Evolutionary conservation across 2,888 invertebrate species (phyloP).

Genomic region (Drosophila rellima): DNA sequence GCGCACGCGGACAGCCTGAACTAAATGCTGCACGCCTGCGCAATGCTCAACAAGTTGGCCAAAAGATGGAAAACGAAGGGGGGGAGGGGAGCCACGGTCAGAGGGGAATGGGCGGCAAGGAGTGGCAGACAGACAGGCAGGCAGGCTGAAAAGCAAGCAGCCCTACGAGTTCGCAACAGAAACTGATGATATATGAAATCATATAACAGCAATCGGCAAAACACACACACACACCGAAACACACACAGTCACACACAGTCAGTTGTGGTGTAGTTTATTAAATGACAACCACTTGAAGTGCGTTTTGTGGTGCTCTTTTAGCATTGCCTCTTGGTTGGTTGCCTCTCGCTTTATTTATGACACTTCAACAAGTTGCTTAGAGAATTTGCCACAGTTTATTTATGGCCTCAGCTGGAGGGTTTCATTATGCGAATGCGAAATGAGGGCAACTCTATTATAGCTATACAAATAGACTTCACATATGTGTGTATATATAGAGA

Average conservation of each 20-base stretch:
- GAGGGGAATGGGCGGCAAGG: not conserved
- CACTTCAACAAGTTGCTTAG: conserved; percentile 77
- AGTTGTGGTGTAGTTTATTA: conserved; percentile 73
- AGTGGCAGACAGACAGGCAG: conserved; percentile 11
- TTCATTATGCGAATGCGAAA: conserved; percentile 47
- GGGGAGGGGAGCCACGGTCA: not conserved
- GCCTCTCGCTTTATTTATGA: conserved; percentile 70
- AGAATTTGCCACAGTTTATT: conserved; percentile 79
- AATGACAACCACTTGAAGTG: conserved; percentile 71
- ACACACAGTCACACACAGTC: conserved; percentile 31
- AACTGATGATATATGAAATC: conserved; percentile 81
- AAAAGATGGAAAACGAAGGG: not conserved
- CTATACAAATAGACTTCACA: conserved; percentile 5
- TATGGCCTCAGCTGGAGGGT: conserved; percentile 49
- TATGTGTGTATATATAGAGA: not conserved
- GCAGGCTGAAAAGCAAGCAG: conserved; percentile 2
- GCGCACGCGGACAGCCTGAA: conserved; percentile 76
- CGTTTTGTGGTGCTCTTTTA: conserved; percentile 36
- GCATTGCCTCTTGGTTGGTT: not conserved
- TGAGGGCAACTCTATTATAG: conserved; percentile 53
- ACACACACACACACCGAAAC: conserved; percentile 41
- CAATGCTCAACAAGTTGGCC: conserved; percentile 70
- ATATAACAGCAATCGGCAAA: conserved; percentile 78
- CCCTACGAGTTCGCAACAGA: conserved; percentile 24
- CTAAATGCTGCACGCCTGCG: conserved; percentile 82